Conservation (phyloP, 2,113 vertebrate genomes). For the Ifrita kowaldi region DNA sequence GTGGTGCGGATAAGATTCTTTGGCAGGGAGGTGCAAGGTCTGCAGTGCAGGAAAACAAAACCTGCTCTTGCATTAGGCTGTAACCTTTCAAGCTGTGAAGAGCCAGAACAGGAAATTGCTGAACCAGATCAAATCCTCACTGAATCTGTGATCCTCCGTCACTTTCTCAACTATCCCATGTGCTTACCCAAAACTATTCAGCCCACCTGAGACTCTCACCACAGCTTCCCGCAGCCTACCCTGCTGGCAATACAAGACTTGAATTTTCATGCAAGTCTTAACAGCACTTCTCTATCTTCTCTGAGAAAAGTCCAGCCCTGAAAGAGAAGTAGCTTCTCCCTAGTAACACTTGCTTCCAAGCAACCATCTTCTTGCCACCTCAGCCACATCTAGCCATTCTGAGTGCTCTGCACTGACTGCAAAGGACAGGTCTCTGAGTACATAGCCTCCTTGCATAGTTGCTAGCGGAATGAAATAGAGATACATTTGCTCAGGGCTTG, state of each 20-base stretch:
- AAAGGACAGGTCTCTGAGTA: neutral
- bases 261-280: neutral
- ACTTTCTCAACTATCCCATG: neutral
- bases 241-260: neutral
- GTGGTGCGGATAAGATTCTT: neutral
- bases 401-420: neutral
- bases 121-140: neutral
- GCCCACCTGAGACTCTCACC: neutral
- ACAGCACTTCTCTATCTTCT: neutral
- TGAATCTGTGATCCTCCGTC: neutral
- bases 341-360: neutral
- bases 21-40: neutral
- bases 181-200: neutral
- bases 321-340: neutral
- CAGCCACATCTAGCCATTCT: neutral
- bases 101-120: neutral
- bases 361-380: neutral
- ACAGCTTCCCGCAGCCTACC: neutral
- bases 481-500: neutral
- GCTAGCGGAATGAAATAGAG: neutral
- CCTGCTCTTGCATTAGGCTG: neutral
- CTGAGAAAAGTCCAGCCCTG: neutral
- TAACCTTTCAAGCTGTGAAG: neutral
- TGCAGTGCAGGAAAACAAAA: neutral
- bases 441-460: neutral